Percentiles rank a stretch among this genome's conserved stretches.
Conservation (phyloP, 2,113 vertebrate species). For the Hyaena hyaena region DNA sequence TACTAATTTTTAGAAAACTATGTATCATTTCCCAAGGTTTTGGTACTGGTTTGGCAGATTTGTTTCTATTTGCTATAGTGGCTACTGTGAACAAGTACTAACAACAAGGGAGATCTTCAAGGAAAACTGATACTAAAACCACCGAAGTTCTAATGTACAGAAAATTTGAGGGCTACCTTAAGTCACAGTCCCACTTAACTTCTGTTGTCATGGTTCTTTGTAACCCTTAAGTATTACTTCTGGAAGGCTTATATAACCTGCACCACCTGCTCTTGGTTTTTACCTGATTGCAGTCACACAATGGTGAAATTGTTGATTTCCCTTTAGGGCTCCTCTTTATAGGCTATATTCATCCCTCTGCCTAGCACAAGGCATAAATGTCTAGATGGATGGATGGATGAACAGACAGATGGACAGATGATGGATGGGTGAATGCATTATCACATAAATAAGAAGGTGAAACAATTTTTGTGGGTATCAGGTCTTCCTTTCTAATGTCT, state of each 20-base stretch:
- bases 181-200: background rate
- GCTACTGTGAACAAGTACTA: background rate
- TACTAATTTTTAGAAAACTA: background rate
- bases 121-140: background rate
- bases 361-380: background rate
- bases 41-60: background rate
- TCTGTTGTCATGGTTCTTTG: background rate
- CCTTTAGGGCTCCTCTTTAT: background rate
- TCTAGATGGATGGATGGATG: background rate
- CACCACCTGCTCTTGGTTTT: background rate
- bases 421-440: background rate
- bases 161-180: background rate
- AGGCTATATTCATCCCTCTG: background rate
- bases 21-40: background rate
- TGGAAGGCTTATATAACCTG: background rate
- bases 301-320: background rate
- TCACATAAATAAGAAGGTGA: background rate
- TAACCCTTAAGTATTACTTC: background rate
- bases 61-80: background rate
- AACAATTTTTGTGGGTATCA: background rate
- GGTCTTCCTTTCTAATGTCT: background rate
- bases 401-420: background rate
- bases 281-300: background rate
- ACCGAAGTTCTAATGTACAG: background rate
- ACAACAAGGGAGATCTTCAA: background rate